Conservation (phyloP, 2,888 invertebrate genomes). For the Dorcus hopei region DNA sequence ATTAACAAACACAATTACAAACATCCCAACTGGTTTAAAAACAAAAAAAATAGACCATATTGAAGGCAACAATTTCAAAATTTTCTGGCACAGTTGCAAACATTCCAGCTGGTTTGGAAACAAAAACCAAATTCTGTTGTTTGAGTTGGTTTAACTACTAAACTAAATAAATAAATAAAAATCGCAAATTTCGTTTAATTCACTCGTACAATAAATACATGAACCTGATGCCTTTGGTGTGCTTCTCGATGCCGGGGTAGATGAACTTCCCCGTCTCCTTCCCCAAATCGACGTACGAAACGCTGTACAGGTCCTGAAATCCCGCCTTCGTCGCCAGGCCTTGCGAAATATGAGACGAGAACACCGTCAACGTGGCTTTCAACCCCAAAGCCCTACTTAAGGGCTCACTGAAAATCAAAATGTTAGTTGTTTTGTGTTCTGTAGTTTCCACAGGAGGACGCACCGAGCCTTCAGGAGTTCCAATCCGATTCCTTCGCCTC, state of each 20-base stretch:
- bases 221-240: slow-evolving; percentile 18
- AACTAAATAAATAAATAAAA: too few relatives aligned
- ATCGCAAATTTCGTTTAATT: neutral
- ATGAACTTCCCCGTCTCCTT: slow-evolving; percentile 27
- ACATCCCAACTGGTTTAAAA: too few relatives aligned
- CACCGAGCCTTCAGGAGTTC: slow-evolving; percentile 31
- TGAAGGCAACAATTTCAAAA: too few relatives aligned
- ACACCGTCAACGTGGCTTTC: slow-evolving; percentile 53
- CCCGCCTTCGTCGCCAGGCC: slow-evolving; percentile 53
- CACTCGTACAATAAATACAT: slow-evolving; percentile 16
- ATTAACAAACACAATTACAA: too few relatives aligned
- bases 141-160: too few relatives aligned
- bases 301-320: slow-evolving; percentile 48
- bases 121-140: too few relatives aligned
- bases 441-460: too few relatives aligned
- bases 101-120: too few relatives aligned
- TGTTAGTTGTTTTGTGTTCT: neutral
- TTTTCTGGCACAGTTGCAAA: too few relatives aligned
- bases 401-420: slow-evolving; percentile 44
- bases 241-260: slow-evolving; percentile 25
- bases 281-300: slow-evolving; percentile 52
- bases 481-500: slow-evolving; percentile 37
- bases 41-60: too few relatives aligned
- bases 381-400: slow-evolving; percentile 53
- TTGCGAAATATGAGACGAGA: slow-evolving; percentile 55